phyloP scores from a whole-genome alignment of 2,113 vertebrate genomes.

The Pollachius pollachius region DNA sequence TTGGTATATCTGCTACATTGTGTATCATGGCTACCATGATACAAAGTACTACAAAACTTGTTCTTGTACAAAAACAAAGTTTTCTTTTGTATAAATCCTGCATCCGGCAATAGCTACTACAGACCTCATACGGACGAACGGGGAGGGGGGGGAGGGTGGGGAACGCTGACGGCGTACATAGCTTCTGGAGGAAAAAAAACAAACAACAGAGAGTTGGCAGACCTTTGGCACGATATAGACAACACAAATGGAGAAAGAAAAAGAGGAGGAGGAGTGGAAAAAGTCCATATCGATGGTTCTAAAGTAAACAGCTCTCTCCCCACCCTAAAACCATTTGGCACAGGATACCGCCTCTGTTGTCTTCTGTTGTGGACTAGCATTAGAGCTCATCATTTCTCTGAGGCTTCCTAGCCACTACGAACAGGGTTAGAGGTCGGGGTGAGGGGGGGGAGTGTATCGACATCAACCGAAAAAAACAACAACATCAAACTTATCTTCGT shows the following conservation, averaged over 20 bases:
- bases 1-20: constrained; percentile 70
- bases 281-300: background rate
- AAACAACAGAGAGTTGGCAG: constrained; percentile 30
- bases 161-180: constrained; percentile 44
- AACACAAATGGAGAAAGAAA: constrained; percentile 46
- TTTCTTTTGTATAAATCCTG: constrained; percentile 92
- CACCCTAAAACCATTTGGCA: constrained; percentile 52
- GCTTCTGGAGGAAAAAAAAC: constrained; percentile 46
- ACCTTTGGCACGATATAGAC: constrained; percentile 70
- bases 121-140: constrained; percentile 42
- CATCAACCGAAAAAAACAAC: constrained; percentile 61
- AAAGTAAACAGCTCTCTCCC: constrained; percentile 28
- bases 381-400: constrained; percentile 31
- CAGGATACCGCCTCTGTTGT: constrained; percentile 33
- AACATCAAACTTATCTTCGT: constrained; percentile 52
- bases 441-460: constrained; percentile 46
- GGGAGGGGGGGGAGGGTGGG: constrained; percentile 2
- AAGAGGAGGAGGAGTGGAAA: too few species aligned
- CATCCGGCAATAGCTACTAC: constrained; percentile 80
- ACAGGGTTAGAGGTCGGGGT: background rate
- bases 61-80: constrained; percentile 97
- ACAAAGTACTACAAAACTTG: constrained; percentile 99
- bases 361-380: constrained; percentile 40
- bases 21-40: constrained; percentile 73
- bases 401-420: constrained; percentile 34